A percentile compares a stretch with the other conserved stretches of the same genome.
Conservation (phyloP, 2,113 vertebrate genomes). For the Puntigrus tetrazona region DNA sequence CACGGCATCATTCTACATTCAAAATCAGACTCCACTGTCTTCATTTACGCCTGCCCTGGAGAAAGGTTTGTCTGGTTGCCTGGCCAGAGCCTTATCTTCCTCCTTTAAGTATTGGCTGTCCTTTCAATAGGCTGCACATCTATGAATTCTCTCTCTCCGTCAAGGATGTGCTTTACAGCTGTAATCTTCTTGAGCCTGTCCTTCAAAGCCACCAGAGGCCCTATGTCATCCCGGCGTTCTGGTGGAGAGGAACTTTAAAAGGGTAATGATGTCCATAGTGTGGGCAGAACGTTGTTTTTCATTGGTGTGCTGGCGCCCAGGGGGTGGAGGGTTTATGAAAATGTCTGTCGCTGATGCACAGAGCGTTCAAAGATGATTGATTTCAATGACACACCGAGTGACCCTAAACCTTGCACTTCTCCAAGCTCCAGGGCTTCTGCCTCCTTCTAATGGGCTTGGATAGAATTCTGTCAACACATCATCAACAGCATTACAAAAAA, state of each 20-base stretch:
- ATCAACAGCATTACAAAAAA: conserved; percentile 21
- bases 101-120: background rate
- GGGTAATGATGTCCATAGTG: conserved; percentile 36
- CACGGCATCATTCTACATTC: background rate
- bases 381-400: conserved; percentile 33
- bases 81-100: conserved; percentile 10
- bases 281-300: conserved; percentile 23
- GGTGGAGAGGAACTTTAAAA: conserved; percentile 12
- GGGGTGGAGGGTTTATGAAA: conserved; percentile 31
- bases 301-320: conserved; percentile 18
- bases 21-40: conserved; percentile 5
- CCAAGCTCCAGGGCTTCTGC: conserved; percentile 26
- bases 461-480: conserved; percentile 36
- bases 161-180: conserved; percentile 12
- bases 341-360: conserved; percentile 17
- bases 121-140: background rate
- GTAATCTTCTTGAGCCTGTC: conserved; percentile 32
- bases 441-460: conserved; percentile 21
- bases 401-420: conserved; percentile 40
- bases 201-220: conserved; percentile 40
- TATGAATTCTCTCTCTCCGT: background rate
- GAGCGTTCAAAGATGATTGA: conserved; percentile 34
- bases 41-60: background rate
- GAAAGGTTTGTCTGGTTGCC: conserved; percentile 1
- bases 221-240: background rate